These are phyloP conservation scores for Arizona elegans DNA, from an alignment of 2,113 vertebrate species.

Conservation along the genomic window DNA sequence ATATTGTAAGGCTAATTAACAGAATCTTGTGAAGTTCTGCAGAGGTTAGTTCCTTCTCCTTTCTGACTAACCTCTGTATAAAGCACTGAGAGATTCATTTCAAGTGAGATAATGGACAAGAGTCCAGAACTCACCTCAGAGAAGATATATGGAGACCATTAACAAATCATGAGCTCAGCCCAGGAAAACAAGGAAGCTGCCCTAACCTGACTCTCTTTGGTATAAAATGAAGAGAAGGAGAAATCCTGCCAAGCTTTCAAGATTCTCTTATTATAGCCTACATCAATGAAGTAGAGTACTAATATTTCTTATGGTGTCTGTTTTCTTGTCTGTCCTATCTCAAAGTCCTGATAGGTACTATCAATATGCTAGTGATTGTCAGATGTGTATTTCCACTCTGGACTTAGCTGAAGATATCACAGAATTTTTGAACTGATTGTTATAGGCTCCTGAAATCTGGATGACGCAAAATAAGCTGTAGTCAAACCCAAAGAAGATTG, in stretches of 20 bases:
- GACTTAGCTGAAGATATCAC: not conserved
- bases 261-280: not conserved
- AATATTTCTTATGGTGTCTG: not conserved
- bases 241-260: not conserved
- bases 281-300: not conserved
- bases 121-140: too few species aligned
- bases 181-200: too few species aligned
- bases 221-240: not conserved
- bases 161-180: too few species aligned
- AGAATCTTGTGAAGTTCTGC: too few species aligned
- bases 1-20: too few species aligned
- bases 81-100: too few species aligned
- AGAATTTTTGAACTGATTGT: not conserved
- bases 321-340: not conserved
- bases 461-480: not conserved
- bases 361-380: not conserved
- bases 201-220: too few species aligned
- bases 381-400: not conserved
- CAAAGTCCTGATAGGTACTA: not conserved
- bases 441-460: not conserved
- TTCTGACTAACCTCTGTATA: too few species aligned
- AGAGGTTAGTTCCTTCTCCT: too few species aligned
- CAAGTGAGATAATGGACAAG: too few species aligned
- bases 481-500: not conserved
- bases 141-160: too few species aligned